Evolutionary conservation across 2,888 invertebrate species (phyloP).

Genomic region (Miltochrista miniata): DNA sequence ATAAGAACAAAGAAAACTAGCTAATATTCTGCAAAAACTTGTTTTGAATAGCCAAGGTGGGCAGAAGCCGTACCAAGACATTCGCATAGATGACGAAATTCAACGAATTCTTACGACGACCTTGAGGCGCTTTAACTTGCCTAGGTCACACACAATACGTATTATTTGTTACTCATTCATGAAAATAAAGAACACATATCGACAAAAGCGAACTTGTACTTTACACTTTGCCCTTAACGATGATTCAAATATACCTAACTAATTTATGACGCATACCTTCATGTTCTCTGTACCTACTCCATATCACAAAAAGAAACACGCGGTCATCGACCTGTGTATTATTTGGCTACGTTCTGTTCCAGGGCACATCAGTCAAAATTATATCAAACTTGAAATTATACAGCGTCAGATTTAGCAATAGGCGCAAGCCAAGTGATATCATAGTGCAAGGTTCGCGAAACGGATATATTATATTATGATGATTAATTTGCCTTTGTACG

Average conservation of each 20-base stretch:
- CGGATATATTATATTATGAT: too few relatives aligned
- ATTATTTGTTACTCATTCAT: background rate
- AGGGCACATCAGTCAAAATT: background rate
- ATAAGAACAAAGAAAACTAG: too few relatives aligned
- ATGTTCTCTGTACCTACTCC: constrained; percentile 3
- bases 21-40: background rate
- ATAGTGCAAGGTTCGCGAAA: too few relatives aligned
- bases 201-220: background rate
- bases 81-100: background rate
- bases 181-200: background rate
- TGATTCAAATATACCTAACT: background rate
- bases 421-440: too few relatives aligned
- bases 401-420: too few relatives aligned
- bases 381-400: background rate
- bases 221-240: constrained; percentile 9
- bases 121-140: background rate
- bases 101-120: background rate
- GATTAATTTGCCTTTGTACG: too few relatives aligned
- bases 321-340: constrained; percentile 21
- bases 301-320: background rate
- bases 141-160: background rate
- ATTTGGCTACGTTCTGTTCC: constrained; percentile 15
- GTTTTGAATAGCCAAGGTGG: background rate
- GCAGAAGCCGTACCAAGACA: background rate
- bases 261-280: constrained; percentile 13